These are phyloP conservation scores for Hylaea fasciaria DNA, from an alignment of 2,888 invertebrate genomes.

Conservation along the genomic window DNA sequence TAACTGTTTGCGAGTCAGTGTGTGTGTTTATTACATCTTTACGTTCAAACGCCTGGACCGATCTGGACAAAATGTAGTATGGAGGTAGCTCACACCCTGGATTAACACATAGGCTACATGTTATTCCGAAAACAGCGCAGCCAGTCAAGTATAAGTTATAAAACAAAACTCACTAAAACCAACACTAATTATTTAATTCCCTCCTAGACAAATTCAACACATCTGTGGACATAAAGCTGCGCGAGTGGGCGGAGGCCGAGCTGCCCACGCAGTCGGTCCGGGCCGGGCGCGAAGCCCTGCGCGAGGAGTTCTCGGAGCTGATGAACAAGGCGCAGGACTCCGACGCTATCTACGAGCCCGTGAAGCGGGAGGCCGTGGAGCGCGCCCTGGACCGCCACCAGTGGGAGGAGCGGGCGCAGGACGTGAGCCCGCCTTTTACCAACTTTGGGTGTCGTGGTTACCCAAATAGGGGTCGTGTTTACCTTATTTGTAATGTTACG, in stretches of 20 bases:
- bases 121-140: too few relatives aligned
- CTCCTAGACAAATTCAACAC: constrained; percentile 93
- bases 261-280: constrained; percentile 75
- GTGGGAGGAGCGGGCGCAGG: constrained; percentile 96
- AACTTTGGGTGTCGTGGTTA: not conserved
- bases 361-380: constrained; percentile 94
- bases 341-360: constrained; percentile 95
- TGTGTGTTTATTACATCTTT: too few relatives aligned
- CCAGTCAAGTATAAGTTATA: too few relatives aligned
- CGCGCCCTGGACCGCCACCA: constrained; percentile 94
- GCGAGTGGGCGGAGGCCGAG: constrained; percentile 97
- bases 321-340: constrained; percentile 82
- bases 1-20: too few relatives aligned
- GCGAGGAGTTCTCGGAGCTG: constrained; percentile 67
- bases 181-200: too few relatives aligned
- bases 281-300: constrained; percentile 90
- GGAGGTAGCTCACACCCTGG: too few relatives aligned
- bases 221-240: constrained; percentile 96
- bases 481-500: too few relatives aligned
- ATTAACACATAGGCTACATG: too few relatives aligned
- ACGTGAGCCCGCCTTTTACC: constrained; percentile 55
- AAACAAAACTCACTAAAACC: too few relatives aligned
- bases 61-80: too few relatives aligned
- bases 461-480: too few relatives aligned
- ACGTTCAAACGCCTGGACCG: too few relatives aligned